These are phyloP conservation scores for Drosophila pseudotakahashii DNA, from an alignment of 2,888 invertebrate species.

Conservation along the genomic window DNA sequence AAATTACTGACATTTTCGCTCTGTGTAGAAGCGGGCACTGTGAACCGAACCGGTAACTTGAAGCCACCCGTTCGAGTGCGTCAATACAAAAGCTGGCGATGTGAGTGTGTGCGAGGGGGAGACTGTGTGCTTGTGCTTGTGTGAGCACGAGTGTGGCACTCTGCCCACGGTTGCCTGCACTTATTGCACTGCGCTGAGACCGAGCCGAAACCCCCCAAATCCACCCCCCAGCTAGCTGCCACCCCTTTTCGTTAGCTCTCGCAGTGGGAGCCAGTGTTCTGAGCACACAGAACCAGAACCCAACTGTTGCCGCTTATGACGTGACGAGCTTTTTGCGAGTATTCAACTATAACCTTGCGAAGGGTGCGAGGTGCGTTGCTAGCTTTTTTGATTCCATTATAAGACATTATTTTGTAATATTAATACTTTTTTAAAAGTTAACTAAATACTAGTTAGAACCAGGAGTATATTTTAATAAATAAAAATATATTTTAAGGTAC, in stretches of 20 bases:
- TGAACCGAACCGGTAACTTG: slow-evolving; percentile 25
- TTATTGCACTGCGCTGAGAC: slow-evolving; percentile 55
- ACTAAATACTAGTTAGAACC: no score
- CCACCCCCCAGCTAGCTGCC: background rate
- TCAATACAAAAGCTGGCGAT: slow-evolving; percentile 66
- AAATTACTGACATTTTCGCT: background rate
- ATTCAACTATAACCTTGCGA: background rate
- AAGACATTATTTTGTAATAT: no score
- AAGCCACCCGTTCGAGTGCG: slow-evolving; percentile 57
- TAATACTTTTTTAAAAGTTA: no score
- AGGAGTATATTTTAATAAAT: no score
- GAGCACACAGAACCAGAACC: slow-evolving; percentile 18
- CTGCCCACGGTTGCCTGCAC: slow-evolving; percentile 61
- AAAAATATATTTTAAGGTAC: no score
- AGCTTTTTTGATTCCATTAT: background rate
- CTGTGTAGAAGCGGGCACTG: slow-evolving; percentile 21
- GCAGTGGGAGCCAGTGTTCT: slow-evolving; percentile 2
- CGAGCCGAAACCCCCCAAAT: slow-evolving; percentile 25
- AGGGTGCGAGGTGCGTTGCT: background rate
- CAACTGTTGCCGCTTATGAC: slow-evolving; percentile 71
- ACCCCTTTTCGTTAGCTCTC: slow-evolving; percentile 4
- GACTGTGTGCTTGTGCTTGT: slow-evolving; percentile 25
- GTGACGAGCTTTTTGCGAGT: slow-evolving; percentile 18
- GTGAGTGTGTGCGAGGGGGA: slow-evolving; percentile 36
- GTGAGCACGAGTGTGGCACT: slow-evolving; percentile 54